Evolutionary conservation across 2,888 invertebrate species (phyloP).

Genomic region (Dicycla oo): DNA sequence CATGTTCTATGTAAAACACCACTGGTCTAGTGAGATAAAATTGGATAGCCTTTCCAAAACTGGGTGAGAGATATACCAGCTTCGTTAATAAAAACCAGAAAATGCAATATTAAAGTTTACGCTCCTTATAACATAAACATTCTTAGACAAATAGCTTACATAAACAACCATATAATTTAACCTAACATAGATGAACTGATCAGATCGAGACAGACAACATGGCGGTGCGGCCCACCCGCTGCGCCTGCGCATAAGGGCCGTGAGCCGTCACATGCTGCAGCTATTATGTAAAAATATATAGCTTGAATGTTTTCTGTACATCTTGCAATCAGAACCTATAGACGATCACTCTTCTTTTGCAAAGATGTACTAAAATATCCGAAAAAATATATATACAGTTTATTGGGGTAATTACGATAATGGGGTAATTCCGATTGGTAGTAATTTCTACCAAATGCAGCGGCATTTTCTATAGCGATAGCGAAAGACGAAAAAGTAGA

Average conservation of each 20-base stretch:
- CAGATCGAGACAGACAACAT: slow-evolving; percentile 55
- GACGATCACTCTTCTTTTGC: too few relatives aligned
- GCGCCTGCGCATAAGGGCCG: slow-evolving; percentile 42
- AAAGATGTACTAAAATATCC: too few relatives aligned
- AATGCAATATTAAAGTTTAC: slow-evolving; percentile 29
- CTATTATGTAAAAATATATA: slow-evolving; percentile 11
- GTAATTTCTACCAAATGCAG: too few relatives aligned
- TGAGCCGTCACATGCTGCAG: not conserved
- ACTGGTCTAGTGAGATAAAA: not conserved
- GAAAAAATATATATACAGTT: too few relatives aligned
- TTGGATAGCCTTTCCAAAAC: slow-evolving; percentile 14
- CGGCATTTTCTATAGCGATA: too few relatives aligned
- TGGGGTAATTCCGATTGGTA: too few relatives aligned
- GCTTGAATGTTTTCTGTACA: not conserved
- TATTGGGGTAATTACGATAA: too few relatives aligned
- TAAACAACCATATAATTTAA: slow-evolving; percentile 49
- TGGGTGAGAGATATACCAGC: not conserved
- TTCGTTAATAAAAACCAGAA: slow-evolving; percentile 9
- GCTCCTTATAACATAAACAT: slow-evolving; percentile 41
- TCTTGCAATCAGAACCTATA: not conserved
- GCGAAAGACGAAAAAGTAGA: too few relatives aligned
- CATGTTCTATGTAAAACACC: not conserved
- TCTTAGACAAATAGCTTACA: slow-evolving; percentile 53
- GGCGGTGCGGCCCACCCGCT: slow-evolving; percentile 61
- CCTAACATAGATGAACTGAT: slow-evolving; percentile 62